Conservation (phyloP, 2,888 invertebrate genomes). For the Peribatodes rhomboidaria region DNA sequence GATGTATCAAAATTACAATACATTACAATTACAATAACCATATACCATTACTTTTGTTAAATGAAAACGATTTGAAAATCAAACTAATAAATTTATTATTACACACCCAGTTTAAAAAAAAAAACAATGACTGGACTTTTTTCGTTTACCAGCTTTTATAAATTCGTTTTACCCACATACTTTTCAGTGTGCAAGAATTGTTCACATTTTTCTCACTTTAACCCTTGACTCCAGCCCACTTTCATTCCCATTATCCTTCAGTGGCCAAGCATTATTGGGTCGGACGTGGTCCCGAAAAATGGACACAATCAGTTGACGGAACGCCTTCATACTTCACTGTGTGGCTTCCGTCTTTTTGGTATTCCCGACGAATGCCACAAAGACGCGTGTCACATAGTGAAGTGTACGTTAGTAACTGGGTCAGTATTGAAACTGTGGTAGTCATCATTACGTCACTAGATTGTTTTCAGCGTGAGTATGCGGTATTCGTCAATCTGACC, state of each 20-base stretch:
- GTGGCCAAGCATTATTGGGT: slow-evolving; percentile 36
- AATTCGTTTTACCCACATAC: not conserved
- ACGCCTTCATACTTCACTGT: slow-evolving; percentile 9
- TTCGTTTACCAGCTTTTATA: not conserved
- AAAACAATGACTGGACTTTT: too few species aligned
- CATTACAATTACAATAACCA: too few species aligned
- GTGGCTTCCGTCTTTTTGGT: slow-evolving; percentile 17
- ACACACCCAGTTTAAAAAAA: too few species aligned
- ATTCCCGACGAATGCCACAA: too few species aligned
- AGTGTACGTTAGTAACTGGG: too few species aligned
- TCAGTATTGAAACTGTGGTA: slow-evolving; percentile 3
- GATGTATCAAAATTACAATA: too few species aligned
- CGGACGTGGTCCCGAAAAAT: slow-evolving; percentile 40
- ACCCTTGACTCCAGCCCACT: slow-evolving; percentile 24
- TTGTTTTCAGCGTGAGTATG: not conserved
- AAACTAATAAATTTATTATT: too few species aligned
- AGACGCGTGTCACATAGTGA: too few species aligned
- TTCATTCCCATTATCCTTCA: slow-evolving; percentile 37
- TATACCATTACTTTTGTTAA: too few species aligned
- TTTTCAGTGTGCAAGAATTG: not conserved
- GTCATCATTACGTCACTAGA: not conserved
- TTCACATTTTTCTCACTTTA: not conserved
- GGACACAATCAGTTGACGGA: slow-evolving; percentile 36
- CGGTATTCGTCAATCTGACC: slow-evolving; percentile 6
- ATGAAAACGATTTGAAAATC: too few species aligned